phyloP scores from a whole-genome alignment of 2,797 vertebrate species.

The Intellagama lesueurii region DNA sequence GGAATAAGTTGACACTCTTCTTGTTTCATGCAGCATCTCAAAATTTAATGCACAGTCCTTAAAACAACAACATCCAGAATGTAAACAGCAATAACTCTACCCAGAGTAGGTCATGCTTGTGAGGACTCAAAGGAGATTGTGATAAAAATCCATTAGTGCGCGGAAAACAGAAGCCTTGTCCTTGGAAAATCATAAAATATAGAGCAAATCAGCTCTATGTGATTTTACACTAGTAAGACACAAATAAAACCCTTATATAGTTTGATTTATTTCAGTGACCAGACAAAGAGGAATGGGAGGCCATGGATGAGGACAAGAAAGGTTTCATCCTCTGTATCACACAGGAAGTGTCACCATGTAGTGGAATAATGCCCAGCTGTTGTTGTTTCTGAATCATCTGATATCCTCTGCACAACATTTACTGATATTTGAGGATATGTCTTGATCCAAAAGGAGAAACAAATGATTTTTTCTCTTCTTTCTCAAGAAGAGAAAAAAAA shows the following conservation, averaged over 20 bases:
- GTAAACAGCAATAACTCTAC: constrained; percentile 50
- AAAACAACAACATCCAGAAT: constrained; percentile 50
- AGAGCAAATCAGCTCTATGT: constrained; percentile 48
- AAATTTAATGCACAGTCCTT: constrained; percentile 41
- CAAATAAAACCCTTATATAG: constrained; percentile 33
- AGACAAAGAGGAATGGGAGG: constrained; percentile 19
- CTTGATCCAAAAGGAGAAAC: constrained; percentile 19
- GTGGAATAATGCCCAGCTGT: neutral
- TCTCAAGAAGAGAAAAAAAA: neutral
- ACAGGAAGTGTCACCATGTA: neutral
- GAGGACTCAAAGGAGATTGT: constrained; percentile 40
- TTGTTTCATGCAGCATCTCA: constrained; percentile 32
- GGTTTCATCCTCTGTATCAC: neutral
- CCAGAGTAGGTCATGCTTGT: constrained; percentile 45
- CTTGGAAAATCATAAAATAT: constrained; percentile 62
- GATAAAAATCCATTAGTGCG: constrained; percentile 55
- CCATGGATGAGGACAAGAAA: neutral
- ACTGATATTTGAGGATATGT: neutral
- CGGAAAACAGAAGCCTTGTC: constrained; percentile 44
- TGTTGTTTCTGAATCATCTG: neutral
- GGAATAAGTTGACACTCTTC: constrained; percentile 31
- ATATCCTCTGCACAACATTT: neutral
- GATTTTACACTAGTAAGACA: constrained; percentile 61
- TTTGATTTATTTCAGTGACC: constrained; percentile 10
- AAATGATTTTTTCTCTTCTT: too few relatives aligned